Conservation (phyloP, 2,797 vertebrate species). For the Crax fasciolata region DNA sequence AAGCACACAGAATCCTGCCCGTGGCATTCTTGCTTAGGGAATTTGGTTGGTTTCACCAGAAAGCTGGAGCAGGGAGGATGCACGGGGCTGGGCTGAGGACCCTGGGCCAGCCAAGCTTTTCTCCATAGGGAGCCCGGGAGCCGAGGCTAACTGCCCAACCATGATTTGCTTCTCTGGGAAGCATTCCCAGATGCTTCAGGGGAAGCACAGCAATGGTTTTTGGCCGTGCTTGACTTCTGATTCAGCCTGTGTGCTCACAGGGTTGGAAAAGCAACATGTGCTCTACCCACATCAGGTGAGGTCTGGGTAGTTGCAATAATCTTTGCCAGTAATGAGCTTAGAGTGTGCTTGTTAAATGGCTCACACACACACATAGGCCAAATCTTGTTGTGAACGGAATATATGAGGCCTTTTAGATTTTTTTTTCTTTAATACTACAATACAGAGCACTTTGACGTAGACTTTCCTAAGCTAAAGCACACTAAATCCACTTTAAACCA, state of each 20-base stretch:
- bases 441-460: background rate
- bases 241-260: rapidly evolving
- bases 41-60: background rate
- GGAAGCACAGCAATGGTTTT: background rate
- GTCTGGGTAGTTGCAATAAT: background rate
- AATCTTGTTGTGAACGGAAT: background rate
- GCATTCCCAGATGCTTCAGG: background rate
- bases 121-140: rapidly evolving
- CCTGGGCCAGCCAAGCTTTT: background rate
- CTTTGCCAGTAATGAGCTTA: background rate
- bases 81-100: background rate
- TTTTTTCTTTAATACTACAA: background rate
- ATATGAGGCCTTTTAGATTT: background rate
- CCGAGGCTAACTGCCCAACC: background rate
- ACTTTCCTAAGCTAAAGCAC: background rate
- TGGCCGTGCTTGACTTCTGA: background rate
- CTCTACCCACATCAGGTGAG: rapidly evolving
- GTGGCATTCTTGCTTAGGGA: rapidly evolving
- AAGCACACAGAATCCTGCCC: background rate
- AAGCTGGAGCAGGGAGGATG: background rate
- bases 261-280: background rate
- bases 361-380: background rate
- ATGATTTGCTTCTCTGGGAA: background rate
- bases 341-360: background rate
- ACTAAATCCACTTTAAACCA: background rate